Evolutionary conservation across 2,797 vertebrate genomes (phyloP).

Genomic region (Pseudochaenichthys georgianus): DNA sequence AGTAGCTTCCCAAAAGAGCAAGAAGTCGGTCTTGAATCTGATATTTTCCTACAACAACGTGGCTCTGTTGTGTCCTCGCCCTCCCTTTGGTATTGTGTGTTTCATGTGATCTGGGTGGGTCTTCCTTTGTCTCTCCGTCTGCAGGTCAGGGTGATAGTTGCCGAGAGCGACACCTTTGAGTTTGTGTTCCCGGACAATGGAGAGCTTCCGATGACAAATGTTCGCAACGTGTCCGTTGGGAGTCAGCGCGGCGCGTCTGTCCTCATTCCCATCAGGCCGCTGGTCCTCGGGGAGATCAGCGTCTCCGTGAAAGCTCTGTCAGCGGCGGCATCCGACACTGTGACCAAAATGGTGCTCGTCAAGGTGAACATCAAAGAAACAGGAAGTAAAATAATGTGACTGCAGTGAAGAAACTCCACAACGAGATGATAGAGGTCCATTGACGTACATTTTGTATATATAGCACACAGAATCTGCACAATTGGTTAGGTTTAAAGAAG

Average conservation of each 20-base stretch:
- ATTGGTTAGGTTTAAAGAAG: too few relatives aligned
- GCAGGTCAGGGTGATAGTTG: constrained; percentile 87
- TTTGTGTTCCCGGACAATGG: constrained; percentile 79
- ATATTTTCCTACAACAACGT: constrained; percentile 11
- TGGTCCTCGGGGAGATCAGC: constrained; percentile 86
- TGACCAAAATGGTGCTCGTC: constrained; percentile 85
- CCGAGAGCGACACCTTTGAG: constrained; percentile 83
- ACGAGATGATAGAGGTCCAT: not conserved
- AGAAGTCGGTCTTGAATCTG: not conserved
- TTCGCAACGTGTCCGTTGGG: constrained; percentile 73
- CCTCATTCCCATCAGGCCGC: constrained; percentile 86
- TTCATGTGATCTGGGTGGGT: constrained; percentile 46
- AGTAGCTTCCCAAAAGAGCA: not conserved
- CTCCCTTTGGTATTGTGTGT: not conserved
- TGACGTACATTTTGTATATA: not conserved
- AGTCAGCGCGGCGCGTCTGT: constrained; percentile 79
- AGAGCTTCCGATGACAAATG: constrained; percentile 65
- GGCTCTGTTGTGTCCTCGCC: constrained; percentile 7
- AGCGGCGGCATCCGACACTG: constrained; percentile 76
- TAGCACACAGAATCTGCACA: too few relatives aligned
- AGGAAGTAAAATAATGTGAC: not conserved
- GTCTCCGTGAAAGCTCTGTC: constrained; percentile 86
- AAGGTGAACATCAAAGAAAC: constrained; percentile 82
- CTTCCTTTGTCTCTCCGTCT: constrained; percentile 27
- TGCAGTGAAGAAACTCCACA: not conserved